Percentiles rank a stretch among this genome's conserved stretches.
Conservation (phyloP, 2,888 invertebrate genomes). For the Eumerus sabulonum region DNA sequence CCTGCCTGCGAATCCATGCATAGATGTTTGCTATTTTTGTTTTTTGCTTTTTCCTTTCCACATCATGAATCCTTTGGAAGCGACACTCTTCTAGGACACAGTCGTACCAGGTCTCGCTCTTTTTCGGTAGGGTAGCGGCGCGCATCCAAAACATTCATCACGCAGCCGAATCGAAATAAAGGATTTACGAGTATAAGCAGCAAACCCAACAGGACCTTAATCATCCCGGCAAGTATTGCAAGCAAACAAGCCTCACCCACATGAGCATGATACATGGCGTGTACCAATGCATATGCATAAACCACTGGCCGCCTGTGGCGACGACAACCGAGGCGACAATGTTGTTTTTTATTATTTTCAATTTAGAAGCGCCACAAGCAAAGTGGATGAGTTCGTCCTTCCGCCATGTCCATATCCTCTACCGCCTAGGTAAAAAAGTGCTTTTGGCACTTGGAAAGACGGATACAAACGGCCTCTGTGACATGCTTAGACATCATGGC, state of each 20-base stretch:
- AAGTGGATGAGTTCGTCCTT: slow-evolving; percentile 17
- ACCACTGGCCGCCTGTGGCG: slow-evolving; percentile 28
- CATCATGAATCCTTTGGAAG: too few relatives aligned
- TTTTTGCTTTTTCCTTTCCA: slow-evolving; percentile 12
- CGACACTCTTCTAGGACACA: slow-evolving; percentile 10
- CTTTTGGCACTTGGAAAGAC: slow-evolving; percentile 10
- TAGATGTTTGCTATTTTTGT: slow-evolving; percentile 11
- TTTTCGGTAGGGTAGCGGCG: neutral
- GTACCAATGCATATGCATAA: slow-evolving; percentile 16
- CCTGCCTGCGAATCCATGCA: neutral
- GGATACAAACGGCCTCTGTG: slow-evolving; percentile 2
- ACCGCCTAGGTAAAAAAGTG: too few relatives aligned
- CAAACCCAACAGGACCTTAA: slow-evolving; percentile 37
- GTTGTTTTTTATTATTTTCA: slow-evolving; percentile 45
- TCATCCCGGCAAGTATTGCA: slow-evolving; percentile 32
- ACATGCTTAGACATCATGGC: slow-evolving; percentile 4
- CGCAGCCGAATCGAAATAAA: slow-evolving; percentile 46
- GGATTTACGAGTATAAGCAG: slow-evolving; percentile 29
- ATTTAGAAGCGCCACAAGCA: slow-evolving; percentile 17
- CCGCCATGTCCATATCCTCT: neutral
- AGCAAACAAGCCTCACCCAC: neutral
- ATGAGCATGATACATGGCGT: slow-evolving; percentile 27
- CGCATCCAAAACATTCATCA: slow-evolving; percentile 43
- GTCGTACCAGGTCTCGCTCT: neutral
- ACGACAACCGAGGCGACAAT: slow-evolving; percentile 20